phyloP scores from a whole-genome alignment of 1,140 invertebrate genomes.

The Potamilus streckersoni region DNA sequence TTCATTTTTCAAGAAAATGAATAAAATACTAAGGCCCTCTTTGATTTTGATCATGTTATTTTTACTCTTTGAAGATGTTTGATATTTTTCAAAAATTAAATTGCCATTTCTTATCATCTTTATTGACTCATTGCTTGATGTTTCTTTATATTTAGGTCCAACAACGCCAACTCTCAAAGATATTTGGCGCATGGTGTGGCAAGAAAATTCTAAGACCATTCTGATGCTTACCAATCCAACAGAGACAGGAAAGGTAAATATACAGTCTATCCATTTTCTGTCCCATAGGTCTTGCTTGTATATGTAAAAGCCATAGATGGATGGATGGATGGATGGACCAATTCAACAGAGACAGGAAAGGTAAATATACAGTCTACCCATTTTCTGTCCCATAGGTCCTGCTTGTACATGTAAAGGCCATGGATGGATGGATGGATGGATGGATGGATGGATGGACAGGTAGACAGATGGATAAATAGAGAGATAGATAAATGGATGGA shows the following conservation, averaged over 20 bases:
- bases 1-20: too few relatives aligned
- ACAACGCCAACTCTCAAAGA: slow-evolving; percentile 73
- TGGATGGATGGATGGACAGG: too few relatives aligned
- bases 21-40: too few relatives aligned
- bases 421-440: too few relatives aligned
- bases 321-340: slow-evolving; percentile 69
- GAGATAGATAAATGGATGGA: too few relatives aligned
- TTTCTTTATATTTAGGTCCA: slow-evolving; percentile 44
- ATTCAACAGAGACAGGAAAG: slow-evolving; percentile 68
- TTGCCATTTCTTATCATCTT: background rate
- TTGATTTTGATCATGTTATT: too few relatives aligned
- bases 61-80: background rate
- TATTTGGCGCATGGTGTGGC: slow-evolving; percentile 98
- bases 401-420: background rate
- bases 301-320: background rate
- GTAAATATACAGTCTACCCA: slow-evolving; percentile 62
- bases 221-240: slow-evolving; percentile 90
- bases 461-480: too few relatives aligned
- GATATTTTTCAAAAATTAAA: background rate
- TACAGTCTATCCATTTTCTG: background rate
- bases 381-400: background rate
- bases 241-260: slow-evolving; percentile 68
- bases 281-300: background rate
- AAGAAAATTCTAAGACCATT: slow-evolving; percentile 89
- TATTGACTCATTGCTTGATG: background rate